Evolutionary conservation across 1,140 invertebrate species (phyloP).

Genomic region (Papilio xuthus): DNA sequence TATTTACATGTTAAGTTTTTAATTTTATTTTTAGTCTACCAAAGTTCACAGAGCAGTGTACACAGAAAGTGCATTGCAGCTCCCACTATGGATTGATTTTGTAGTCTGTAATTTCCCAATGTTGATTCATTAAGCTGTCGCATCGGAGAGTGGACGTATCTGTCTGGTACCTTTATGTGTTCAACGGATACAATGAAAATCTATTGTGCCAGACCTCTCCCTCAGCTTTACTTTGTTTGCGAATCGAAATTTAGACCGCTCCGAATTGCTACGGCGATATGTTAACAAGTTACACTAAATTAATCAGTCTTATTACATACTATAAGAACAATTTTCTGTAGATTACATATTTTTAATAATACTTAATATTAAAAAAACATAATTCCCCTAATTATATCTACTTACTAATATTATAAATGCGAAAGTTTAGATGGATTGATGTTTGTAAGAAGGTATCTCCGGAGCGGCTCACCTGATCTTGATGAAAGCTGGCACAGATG

Average conservation of each 20-base stretch:
- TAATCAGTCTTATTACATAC: too few species aligned
- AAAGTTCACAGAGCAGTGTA: neutral
- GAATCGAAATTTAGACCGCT: constrained; percentile 5
- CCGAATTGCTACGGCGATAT: neutral
- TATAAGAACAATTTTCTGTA: too few species aligned
- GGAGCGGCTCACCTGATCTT: too few species aligned
- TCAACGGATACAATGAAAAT: constrained; percentile 10
- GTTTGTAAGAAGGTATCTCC: too few species aligned
- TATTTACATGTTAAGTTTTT: neutral
- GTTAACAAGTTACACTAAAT: neutral
- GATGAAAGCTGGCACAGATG: too few species aligned
- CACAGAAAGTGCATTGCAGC: neutral
- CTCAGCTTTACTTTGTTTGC: neutral
- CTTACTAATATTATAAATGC: too few species aligned
- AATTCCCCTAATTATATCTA: too few species aligned
- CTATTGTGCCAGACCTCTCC: constrained; percentile 4
- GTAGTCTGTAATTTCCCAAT: constrained; percentile 4
- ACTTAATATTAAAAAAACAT: too few species aligned
- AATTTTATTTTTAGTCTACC: neutral
- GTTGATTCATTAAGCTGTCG: constrained; percentile 27
- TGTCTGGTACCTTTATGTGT: constrained; percentile 12
- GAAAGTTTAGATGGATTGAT: too few species aligned
- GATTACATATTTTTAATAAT: too few species aligned
- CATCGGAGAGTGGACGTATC: constrained; percentile 17
- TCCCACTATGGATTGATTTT: constrained; percentile 1